phyloP scores from a whole-genome alignment of 2,888 invertebrate species.

The Hemithea aestivaria region DNA sequence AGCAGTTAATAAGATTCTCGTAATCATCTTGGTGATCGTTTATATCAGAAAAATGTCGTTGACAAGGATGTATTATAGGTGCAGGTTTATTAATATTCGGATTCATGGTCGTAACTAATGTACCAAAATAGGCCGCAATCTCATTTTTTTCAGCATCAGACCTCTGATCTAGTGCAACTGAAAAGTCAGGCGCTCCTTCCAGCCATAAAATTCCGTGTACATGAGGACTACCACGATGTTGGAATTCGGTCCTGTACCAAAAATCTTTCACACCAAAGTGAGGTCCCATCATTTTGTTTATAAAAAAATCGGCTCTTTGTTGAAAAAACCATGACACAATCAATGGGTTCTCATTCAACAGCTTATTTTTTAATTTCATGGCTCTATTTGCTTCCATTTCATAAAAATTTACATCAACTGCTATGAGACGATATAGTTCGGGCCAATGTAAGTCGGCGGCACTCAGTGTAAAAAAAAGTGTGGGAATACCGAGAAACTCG shows the following conservation, averaged over 20 bases:
- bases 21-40: neutral
- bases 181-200: neutral
- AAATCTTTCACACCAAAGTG: neutral
- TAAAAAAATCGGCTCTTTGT: neutral
- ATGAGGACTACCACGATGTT: slow-evolving; percentile 1
- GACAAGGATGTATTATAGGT: neutral
- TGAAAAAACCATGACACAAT: slow-evolving; percentile 1
- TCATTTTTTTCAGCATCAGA: neutral
- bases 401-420: too few species aligned
- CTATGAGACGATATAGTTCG: too few species aligned
- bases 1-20: neutral
- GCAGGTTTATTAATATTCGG: neutral
- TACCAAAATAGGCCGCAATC: neutral
- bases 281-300: neutral
- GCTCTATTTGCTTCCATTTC: too few species aligned
- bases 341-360: neutral
- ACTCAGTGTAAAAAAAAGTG: neutral
- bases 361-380: neutral
- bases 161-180: neutral
- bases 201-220: slow-evolving; percentile 1
- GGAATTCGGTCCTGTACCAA: neutral
- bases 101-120: neutral
- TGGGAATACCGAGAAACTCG: neutral
- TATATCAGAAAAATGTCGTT: neutral
- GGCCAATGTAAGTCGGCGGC: slow-evolving; percentile 1